Base-by-base conservation (phyloP, 92 coral and sea anemone species). In the Heliopora coerulea region DNA sequence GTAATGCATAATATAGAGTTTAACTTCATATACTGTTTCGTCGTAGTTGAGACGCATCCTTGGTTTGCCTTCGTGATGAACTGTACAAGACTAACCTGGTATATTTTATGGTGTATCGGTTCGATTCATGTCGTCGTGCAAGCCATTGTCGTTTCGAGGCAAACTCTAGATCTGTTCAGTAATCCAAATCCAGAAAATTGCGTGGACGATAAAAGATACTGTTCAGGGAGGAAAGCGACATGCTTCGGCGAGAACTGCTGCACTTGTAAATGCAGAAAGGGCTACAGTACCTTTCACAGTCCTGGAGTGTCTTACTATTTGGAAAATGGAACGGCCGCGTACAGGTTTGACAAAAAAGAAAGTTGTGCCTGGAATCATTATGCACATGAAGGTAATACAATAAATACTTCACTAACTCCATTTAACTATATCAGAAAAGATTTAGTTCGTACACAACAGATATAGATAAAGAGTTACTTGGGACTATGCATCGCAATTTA, bases 251-350 rank as follows among this genome's bases (percentile, higher is more conserved):
- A 12, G 21, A 11, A 46, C 24, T 79, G 83, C 19, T 79, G 83
- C 33, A 69, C n/a, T 11, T 79, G 83, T 56, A 40, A 58, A 17
- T 79, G 83, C 33, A 61, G 3, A 0, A 52, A 25, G 18, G 62
- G 42, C 20, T 79, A 41, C 58, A 23, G 60, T 1, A 79, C 78
- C 20, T 79, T 79, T 17, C 74, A 68, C 20, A 79, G 74, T 29
- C 74, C 74, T 14, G 74, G 74, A 26, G 19, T 67, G 37, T 44
- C 39, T 13, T 67, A 67, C 13, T 20, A 49, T 12, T 15, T 44
- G 0, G 14, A 48, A 24, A 59, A 48, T 46, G 74, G 59, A 1
- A 67, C 26, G 4, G 35, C 74, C 15, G 30, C 26, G 59, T 67
- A 67, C 23, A 42, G 21, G n/a, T 67, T 67, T 49, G 58, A 49